These are phyloP conservation scores for Drosophila suzukii DNA, from an alignment of 1,140 invertebrate genomes.

Conservation along the genomic window DNA sequence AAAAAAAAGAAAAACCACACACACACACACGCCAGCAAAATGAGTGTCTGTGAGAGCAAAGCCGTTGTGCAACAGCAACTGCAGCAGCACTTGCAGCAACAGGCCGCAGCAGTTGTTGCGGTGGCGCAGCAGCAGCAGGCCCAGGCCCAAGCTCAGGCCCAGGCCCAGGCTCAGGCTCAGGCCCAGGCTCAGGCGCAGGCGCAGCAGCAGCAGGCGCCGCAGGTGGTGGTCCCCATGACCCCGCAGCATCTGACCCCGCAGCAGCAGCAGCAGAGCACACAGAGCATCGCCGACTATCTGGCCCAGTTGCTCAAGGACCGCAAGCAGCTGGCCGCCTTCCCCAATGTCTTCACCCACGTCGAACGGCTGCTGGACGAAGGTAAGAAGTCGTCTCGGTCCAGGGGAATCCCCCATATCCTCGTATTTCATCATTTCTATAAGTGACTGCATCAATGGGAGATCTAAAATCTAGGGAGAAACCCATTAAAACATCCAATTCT, in stretches of 20 bases:
- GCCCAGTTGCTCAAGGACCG: slow-evolving; percentile 99
- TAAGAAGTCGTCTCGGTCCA: slow-evolving; percentile 83
- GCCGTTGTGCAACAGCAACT: slow-evolving; percentile 82
- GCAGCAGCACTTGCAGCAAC: slow-evolving; percentile 70
- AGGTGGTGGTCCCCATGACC: slow-evolving; percentile 64
- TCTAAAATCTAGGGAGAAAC: background rate
- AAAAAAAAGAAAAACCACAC: slow-evolving; percentile 15
- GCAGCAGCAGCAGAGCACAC: slow-evolving; percentile 90
- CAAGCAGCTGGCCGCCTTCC: slow-evolving; percentile 99
- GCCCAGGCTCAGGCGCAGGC: slow-evolving; percentile 32
- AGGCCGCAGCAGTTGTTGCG: slow-evolving; percentile 54
- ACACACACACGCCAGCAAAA: slow-evolving; percentile 76
- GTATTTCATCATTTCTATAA: background rate
- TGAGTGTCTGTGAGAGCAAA: slow-evolving; percentile 89
- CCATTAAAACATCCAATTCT: background rate
- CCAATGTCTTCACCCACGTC: slow-evolving; percentile 99
- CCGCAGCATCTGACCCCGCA: slow-evolving; percentile 86
- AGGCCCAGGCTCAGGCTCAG: slow-evolving; percentile 53
- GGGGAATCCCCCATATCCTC: background rate
- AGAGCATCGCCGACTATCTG: slow-evolving; percentile 99
- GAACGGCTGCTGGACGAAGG: slow-evolving; percentile 99
- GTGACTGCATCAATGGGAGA: background rate
- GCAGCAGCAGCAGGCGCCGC: slow-evolving; percentile 65
- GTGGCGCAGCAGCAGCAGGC: slow-evolving; percentile 62
- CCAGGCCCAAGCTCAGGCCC: slow-evolving; percentile 57